phyloP scores from a whole-genome alignment of 35 echinoderm and acorn worm genomes.

The Chiridota heheva region DNA sequence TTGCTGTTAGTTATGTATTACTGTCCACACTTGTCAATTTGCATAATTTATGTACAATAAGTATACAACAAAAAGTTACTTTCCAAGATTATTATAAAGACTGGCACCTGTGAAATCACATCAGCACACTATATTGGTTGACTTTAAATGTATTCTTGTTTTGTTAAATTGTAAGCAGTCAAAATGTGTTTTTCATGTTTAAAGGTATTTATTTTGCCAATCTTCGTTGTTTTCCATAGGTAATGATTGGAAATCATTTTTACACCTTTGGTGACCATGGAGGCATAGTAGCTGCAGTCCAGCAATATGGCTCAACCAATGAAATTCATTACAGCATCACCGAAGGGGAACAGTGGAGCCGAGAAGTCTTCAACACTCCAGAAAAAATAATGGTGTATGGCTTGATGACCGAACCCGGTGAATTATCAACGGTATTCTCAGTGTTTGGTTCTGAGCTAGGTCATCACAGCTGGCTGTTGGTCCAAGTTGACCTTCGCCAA shows the following conservation, averaged over 20 bases:
- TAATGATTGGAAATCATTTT: conserved; percentile 67
- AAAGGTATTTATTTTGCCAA: too few species aligned
- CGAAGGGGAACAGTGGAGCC: conserved; percentile 76
- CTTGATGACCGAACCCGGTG: conserved; percentile 91
- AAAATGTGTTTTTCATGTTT: too few species aligned
- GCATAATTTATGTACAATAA: too few species aligned
- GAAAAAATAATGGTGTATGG: conserved; percentile 84
- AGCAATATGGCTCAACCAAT: conserved; percentile 69
- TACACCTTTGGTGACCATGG: conserved; percentile 92
- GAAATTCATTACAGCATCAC: conserved; percentile 66
- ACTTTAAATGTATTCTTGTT: too few species aligned
- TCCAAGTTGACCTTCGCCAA: conserved; percentile 62
- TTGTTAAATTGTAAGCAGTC: too few species aligned
- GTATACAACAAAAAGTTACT: too few species aligned
- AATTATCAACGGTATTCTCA: conserved; percentile 62
- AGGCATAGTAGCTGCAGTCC: conserved; percentile 68
- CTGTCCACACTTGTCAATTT: too few species aligned
- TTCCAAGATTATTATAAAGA: too few species aligned
- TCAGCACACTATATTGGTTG: too few species aligned
- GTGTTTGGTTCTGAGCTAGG: conserved; percentile 78
- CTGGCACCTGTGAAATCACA: too few species aligned
- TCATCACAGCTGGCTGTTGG: conserved; percentile 77
- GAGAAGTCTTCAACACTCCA: conserved; percentile 33
- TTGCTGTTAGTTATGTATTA: too few species aligned
- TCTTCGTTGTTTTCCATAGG: conserved; percentile 21